Evolutionary conservation across 2,113 vertebrate genomes (phyloP).

Genomic region (Pavo muticus): DNA sequence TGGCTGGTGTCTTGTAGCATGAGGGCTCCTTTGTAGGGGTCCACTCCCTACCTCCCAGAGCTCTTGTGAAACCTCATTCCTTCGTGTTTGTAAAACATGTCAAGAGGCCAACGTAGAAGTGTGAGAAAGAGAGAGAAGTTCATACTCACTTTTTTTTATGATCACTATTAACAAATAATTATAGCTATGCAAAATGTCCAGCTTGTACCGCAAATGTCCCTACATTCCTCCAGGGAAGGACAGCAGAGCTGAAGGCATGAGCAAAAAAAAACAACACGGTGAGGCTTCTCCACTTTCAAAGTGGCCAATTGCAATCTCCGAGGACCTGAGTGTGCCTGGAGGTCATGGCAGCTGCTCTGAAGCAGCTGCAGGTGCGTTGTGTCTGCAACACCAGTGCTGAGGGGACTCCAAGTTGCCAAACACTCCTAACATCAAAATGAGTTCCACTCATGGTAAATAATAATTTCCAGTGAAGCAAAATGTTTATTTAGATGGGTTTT

Average conservation of each 20-base stretch:
- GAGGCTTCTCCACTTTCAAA: slow-evolving; percentile 19
- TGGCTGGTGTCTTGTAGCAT: background rate
- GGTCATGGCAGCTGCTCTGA: background rate
- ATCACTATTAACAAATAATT: background rate
- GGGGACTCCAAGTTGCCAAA: background rate
- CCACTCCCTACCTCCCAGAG: background rate
- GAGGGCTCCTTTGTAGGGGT: background rate
- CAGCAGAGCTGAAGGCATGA: background rate
- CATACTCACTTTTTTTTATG: background rate
- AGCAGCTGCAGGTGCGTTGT: background rate
- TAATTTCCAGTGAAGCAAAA: background rate
- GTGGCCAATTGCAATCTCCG: background rate
- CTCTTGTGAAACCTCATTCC: background rate
- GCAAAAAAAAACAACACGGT: background rate
- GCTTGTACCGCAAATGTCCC: background rate
- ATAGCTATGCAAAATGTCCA: background rate
- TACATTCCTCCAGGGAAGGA: background rate
- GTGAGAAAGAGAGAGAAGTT: background rate
- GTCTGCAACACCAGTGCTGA: background rate
- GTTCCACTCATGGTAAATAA: background rate
- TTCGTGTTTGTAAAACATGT: background rate
- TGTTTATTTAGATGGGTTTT: background rate
- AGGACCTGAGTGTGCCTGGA: background rate
- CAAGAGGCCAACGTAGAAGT: background rate
- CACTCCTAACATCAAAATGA: background rate